phyloP scores from a whole-genome alignment of 2,797 vertebrate species.

The Acipenser ruthenus region DNA sequence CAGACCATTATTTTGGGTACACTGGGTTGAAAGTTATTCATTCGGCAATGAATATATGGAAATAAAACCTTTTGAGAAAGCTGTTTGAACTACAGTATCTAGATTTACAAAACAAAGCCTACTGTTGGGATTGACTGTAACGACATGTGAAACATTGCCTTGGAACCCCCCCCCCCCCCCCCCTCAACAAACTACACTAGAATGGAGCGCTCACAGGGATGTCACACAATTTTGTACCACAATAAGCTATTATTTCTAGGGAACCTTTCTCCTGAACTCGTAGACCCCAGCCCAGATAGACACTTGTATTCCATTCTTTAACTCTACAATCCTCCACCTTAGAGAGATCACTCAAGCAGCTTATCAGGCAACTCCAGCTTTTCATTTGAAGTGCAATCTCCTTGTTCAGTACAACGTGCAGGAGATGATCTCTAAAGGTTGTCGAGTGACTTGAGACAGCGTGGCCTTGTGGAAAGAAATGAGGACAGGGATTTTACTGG shows the following conservation, averaged over 20 bases:
- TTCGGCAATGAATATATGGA: too few species aligned
- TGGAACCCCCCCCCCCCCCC: too few species aligned
- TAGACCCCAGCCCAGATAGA: not conserved
- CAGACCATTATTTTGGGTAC: too few species aligned
- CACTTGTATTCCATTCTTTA: not conserved
- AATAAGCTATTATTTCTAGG: not conserved
- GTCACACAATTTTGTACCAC: too few species aligned
- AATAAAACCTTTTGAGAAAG: too few species aligned
- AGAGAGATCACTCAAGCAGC: not conserved
- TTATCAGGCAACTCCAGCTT: not conserved
- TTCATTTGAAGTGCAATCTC: slow-evolving; percentile 3
- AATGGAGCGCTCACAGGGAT: too few species aligned
- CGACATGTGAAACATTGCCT: too few species aligned
- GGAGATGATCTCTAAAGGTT: slow-evolving; percentile 3
- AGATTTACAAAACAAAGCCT: too few species aligned
- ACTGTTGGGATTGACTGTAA: too few species aligned
- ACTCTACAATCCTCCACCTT: not conserved
- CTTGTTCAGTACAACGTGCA: not conserved
- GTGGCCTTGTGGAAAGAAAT: not conserved
- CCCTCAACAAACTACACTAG: too few species aligned
- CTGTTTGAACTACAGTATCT: too few species aligned
- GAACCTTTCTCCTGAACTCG: not conserved
- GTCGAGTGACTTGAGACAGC: not conserved
- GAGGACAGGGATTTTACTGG: not conserved
- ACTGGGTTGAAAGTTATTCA: too few species aligned